Percentiles rank a stretch among this genome's conserved stretches.
These are phyloP conservation scores for Xanthia togata DNA, from an alignment of 2,888 invertebrate genomes.

Conservation along the genomic window DNA sequence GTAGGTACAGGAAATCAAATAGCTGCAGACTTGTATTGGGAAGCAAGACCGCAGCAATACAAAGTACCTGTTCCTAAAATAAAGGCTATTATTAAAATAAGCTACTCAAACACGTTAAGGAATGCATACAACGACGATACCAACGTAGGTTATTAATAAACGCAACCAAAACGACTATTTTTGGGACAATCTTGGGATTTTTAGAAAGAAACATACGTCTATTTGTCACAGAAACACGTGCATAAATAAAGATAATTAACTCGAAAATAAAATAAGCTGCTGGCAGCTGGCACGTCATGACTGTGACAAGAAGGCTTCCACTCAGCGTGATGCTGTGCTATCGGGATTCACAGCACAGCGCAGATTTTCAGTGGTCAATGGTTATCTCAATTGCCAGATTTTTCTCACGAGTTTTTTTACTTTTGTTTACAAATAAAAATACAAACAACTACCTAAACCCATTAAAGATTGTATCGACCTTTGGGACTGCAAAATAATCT, in stretches of 20 bases:
- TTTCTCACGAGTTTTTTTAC: neutral
- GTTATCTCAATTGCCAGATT: neutral
- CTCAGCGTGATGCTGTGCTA: no score
- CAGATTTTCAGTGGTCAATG: no score
- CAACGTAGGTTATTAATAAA: constrained; percentile 40
- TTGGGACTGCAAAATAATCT: neutral
- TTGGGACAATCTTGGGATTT: constrained; percentile 13
- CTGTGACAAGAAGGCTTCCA: no score
- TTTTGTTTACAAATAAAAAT: constrained; percentile 9
- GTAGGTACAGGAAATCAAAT: neutral
- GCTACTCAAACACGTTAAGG: constrained; percentile 33
- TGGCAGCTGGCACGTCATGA: no score
- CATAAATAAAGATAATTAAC: no score
- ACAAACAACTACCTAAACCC: neutral
- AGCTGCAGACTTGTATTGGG: neutral
- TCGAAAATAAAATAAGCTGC: no score
- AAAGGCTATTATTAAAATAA: constrained; percentile 18
- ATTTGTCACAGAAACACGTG: no score
- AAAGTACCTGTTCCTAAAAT: constrained; percentile 26
- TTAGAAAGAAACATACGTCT: no score
- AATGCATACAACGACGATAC: constrained; percentile 11
- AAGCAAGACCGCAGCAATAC: constrained; percentile 1
- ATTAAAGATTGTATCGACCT: neutral
- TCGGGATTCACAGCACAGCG: no score
- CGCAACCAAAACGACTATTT: constrained; percentile 27